Conservation (phyloP, 2,888 invertebrate genomes). For the Tortrix viridana region DNA sequence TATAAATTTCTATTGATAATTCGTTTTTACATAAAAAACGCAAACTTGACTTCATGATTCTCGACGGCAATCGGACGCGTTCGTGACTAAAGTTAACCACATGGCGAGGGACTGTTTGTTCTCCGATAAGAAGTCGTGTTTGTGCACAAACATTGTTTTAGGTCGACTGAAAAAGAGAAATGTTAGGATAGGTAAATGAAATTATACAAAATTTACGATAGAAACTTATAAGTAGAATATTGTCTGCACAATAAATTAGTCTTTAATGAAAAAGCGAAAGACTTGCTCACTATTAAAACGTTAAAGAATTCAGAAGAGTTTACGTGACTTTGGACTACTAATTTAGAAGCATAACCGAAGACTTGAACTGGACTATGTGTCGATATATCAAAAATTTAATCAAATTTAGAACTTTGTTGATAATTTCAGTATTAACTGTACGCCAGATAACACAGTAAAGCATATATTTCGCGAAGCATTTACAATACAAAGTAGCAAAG, state of each 20-base stretch:
- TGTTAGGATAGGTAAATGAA: slow-evolving; percentile 1
- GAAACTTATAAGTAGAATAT: too few species aligned
- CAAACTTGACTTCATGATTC: slow-evolving; percentile 1
- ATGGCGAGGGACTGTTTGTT: slow-evolving; percentile 28
- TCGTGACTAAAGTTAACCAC: slow-evolving; percentile 12
- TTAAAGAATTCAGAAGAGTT: too few species aligned
- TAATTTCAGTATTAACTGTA: neutral
- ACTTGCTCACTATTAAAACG: too few species aligned
- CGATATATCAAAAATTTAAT: too few species aligned
- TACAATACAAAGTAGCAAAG: neutral
- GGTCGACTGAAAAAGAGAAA: neutral
- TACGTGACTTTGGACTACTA: too few species aligned
- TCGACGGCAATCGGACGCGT: neutral
- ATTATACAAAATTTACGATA: too few species aligned
- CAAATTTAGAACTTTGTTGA: neutral
- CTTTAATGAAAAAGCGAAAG: too few species aligned
- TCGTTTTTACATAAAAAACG: too few species aligned
- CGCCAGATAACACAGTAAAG: neutral
- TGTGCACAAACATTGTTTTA: slow-evolving; percentile 8
- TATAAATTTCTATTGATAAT: too few species aligned
- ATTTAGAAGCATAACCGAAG: too few species aligned
- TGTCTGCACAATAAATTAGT: too few species aligned
- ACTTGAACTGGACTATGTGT: too few species aligned
- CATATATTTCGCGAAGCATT: neutral
- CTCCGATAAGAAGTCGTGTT: slow-evolving; percentile 18